These are phyloP conservation scores for Ahaetulla prasina DNA, from an alignment of 2,113 vertebrate species.

Conservation along the genomic window DNA sequence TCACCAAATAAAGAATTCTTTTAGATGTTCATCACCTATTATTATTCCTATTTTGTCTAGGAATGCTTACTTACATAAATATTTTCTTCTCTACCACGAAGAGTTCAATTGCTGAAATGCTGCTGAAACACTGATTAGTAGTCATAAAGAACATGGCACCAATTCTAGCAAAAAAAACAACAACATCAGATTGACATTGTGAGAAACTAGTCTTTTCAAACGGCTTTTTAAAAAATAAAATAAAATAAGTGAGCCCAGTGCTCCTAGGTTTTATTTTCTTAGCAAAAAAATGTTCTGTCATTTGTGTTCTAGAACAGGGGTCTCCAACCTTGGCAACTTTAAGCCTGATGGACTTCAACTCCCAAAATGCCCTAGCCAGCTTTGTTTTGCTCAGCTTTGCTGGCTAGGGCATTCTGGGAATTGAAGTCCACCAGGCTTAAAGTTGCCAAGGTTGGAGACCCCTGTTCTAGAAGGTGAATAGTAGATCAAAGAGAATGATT, in stretches of 20 bases:
- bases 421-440: too few relatives aligned
- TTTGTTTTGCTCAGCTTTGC: too few relatives aligned
- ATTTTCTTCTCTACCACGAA: slow-evolving; percentile 89
- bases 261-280: neutral
- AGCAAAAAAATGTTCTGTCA: neutral
- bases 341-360: too few relatives aligned
- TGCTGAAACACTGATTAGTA: slow-evolving; percentile 90
- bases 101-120: slow-evolving; percentile 84
- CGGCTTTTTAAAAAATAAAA: neutral
- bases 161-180: slow-evolving; percentile 65
- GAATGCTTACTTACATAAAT: slow-evolving; percentile 80
- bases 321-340: too few relatives aligned
- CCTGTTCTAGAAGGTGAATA: neutral
- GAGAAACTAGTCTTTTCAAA: neutral
- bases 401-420: too few relatives aligned
- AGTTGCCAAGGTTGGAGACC: too few relatives aligned
- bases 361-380: too few relatives aligned
- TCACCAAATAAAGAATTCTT: neutral
- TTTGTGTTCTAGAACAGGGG: neutral
- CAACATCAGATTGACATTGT: neutral
- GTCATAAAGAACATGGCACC: slow-evolving; percentile 89
- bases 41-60: neutral
- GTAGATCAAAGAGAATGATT: neutral
- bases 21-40: neutral
- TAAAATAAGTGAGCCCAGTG: neutral